A percentile compares a stretch with the other conserved stretches of the same genome.
These are phyloP conservation scores for Oreochromis grahami DNA, from an alignment of 2,797 vertebrate species.

Conservation along the genomic window DNA sequence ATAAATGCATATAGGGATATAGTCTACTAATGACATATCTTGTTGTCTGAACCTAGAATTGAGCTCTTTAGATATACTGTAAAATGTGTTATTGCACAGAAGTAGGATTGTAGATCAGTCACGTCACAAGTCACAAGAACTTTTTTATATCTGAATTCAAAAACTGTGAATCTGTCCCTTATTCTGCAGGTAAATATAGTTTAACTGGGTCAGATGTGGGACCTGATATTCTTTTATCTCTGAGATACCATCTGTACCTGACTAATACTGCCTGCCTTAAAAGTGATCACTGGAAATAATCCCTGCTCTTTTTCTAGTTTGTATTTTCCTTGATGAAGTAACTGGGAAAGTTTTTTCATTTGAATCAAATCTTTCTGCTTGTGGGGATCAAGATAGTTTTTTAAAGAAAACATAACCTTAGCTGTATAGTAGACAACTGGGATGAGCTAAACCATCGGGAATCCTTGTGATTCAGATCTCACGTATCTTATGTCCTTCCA, in stretches of 20 bases:
- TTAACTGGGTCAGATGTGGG: slow-evolving; percentile 22
- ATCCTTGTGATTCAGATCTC: not conserved
- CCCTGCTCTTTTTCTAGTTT: not conserved
- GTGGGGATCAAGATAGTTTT: not conserved
- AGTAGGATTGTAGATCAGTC: not conserved
- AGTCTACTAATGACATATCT: not conserved
- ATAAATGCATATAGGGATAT: not conserved
- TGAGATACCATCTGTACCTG: not conserved
- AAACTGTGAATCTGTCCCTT: not conserved
- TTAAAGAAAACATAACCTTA: not conserved
- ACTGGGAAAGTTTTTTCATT: not conserved
- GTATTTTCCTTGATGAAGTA: not conserved
- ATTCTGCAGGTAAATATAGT: not conserved
- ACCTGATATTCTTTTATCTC: not conserved
- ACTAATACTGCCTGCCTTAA: not conserved
- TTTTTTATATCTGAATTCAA: not conserved
- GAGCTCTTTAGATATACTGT: not conserved
- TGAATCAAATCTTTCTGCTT: not conserved
- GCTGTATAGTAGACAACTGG: not conserved
- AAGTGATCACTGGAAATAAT: slow-evolving; percentile 2
- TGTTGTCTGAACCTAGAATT: not conserved
- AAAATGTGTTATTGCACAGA: not conserved
- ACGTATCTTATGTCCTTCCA: not conserved
- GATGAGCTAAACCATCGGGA: not conserved
- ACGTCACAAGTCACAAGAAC: not conserved